These are phyloP conservation scores for Ammodytes dubius DNA, from an alignment of 2,113 vertebrate species.

Conservation along the genomic window DNA sequence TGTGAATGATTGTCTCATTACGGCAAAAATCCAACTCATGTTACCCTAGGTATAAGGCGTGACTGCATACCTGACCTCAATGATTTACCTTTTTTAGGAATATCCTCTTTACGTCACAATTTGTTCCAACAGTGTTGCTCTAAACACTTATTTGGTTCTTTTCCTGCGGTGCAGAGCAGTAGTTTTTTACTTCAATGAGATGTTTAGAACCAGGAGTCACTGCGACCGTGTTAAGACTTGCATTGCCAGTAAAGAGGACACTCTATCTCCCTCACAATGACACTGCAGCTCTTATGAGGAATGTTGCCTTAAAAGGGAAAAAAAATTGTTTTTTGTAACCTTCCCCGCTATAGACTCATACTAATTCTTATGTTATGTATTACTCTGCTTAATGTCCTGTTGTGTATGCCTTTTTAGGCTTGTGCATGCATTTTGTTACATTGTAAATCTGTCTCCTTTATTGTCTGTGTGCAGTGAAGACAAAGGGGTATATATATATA, in stretches of 20 bases:
- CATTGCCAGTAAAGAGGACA: constrained; percentile 2
- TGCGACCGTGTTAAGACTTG: constrained; percentile 72
- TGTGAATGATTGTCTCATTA: no score
- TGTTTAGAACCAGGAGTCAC: constrained; percentile 27
- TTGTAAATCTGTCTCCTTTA: background rate
- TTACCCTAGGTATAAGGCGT: no score
- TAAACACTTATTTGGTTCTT: constrained; percentile 19
- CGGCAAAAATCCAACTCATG: no score
- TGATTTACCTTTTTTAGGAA: no score
- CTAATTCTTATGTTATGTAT: background rate
- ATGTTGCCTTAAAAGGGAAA: constrained; percentile 62
- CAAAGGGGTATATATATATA: background rate
- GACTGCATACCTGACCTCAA: no score
- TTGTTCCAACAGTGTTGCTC: background rate
- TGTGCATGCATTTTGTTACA: background rate
- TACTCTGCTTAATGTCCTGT: background rate
- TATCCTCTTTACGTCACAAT: background rate
- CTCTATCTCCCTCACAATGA: constrained; percentile 10
- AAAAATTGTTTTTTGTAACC: background rate
- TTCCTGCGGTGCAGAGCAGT: background rate
- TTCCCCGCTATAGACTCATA: background rate
- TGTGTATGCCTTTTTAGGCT: background rate
- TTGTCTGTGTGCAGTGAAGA: constrained; percentile 3
- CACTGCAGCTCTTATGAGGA: background rate
- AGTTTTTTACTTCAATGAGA: constrained; percentile 34